Evolutionary conservation across 2,113 vertebrate genomes (phyloP).

Genomic region (Ploceus nigricollis): DNA sequence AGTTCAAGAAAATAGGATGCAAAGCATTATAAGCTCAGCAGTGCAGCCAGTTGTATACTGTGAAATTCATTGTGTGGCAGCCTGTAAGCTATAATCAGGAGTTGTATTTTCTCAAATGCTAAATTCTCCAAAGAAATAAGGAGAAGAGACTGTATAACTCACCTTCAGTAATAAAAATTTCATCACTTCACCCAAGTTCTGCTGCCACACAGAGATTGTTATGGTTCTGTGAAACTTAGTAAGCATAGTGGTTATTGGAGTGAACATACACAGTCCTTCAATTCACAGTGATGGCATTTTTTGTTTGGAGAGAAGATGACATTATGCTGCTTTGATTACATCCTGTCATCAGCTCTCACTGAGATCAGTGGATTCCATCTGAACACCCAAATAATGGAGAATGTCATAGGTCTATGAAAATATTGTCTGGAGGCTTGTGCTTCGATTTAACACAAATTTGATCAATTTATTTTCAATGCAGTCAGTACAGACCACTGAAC

Average conservation of each 20-base stretch:
- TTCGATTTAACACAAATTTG: constrained; percentile 8
- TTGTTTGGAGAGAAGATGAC: background rate
- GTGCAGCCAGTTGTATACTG: background rate
- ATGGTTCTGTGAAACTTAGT: background rate
- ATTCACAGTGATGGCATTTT: background rate
- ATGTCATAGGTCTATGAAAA: constrained; percentile 6
- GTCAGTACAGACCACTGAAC: background rate
- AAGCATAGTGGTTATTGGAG: background rate
- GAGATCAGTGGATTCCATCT: background rate
- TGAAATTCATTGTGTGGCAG: background rate
- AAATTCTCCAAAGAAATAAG: background rate
- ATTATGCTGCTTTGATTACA: background rate
- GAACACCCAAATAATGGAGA: background rate
- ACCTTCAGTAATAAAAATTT: constrained; percentile 4
- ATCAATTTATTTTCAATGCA: constrained; percentile 9
- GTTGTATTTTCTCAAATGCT: background rate
- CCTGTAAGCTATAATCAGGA: background rate
- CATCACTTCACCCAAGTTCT: background rate
- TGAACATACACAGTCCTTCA: background rate
- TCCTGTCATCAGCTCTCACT: background rate
- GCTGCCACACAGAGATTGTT: background rate
- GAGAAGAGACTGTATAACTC: background rate
- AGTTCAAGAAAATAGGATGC: background rate
- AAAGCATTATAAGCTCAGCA: background rate
- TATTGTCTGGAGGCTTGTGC: background rate